Evolutionary conservation across 53 echinoderm and acorn worm genomes (phyloP).

Genomic region (Mesocentrotus franciscanus): DNA sequence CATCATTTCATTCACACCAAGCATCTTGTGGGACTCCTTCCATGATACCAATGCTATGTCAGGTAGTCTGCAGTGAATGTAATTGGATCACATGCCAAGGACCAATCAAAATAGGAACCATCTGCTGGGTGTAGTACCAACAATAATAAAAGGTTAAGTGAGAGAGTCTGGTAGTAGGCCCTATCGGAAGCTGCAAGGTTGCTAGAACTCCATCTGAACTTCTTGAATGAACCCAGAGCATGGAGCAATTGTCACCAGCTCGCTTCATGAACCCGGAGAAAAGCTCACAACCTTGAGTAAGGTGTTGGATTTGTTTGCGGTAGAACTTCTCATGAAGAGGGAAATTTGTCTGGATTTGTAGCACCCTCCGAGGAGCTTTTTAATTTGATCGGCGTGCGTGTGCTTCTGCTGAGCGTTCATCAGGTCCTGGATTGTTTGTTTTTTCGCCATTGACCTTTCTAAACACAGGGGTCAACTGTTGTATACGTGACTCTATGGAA

Average conservation of each 20-base stretch:
- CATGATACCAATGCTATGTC: slow-evolving; percentile 31
- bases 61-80: not conserved
- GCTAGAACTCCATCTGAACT: not conserved
- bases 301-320: slow-evolving; percentile 37
- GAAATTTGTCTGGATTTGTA: slow-evolving; percentile 16
- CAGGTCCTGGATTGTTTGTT: slow-evolving; percentile 49
- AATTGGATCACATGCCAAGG: slow-evolving; percentile 15
- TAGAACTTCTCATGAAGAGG: not conserved
- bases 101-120: slow-evolving; percentile 21
- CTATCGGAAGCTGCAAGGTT: not conserved
- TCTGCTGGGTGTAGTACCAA: slow-evolving; percentile 11
- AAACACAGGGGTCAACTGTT: slow-evolving; percentile 51
- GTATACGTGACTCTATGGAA: slow-evolving; percentile 61
- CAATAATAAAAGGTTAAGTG: not conserved
- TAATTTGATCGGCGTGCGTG: slow-evolving; percentile 16
- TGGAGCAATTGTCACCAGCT: not conserved
- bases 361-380: slow-evolving; percentile 5
- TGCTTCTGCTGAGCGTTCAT: slow-evolving; percentile 1
- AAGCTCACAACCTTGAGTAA: not conserved
- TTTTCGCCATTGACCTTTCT: slow-evolving; percentile 48
- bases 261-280: not conserved
- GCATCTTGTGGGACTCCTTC: not conserved
- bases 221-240: slow-evolving; percentile 15
- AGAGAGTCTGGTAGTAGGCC: not conserved
- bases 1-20: slow-evolving; percentile 27